Evolutionary conservation across 2,113 vertebrate genomes (phyloP).

Genomic region (Carassius auratus): DNA sequence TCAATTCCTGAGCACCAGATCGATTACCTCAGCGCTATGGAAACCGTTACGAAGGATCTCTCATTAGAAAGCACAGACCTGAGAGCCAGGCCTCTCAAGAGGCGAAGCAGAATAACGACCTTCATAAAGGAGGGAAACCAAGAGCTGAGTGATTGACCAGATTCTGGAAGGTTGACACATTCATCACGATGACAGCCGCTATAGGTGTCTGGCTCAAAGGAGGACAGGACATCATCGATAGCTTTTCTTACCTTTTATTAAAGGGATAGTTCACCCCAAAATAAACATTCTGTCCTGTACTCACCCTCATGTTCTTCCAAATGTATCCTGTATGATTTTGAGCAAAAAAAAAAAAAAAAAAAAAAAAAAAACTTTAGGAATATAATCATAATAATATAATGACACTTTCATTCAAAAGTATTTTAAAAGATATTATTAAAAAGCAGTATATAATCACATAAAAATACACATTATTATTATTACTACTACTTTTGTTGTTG

Average conservation of each 20-base stretch:
- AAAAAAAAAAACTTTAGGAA: no score
- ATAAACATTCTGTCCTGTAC: not conserved
- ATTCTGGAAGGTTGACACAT: conserved; percentile 5
- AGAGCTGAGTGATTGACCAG: conserved; percentile 32
- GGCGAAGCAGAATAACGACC: conserved; percentile 10
- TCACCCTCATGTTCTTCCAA: not conserved
- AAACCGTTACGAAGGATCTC: conserved; percentile 31
- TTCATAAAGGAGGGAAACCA: conserved; percentile 22
- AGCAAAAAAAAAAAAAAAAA: no score
- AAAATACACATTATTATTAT: not conserved
- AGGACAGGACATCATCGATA: not conserved
- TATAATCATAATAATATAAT: no score
- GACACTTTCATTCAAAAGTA: no score
- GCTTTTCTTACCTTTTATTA: not conserved
- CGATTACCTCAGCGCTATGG: conserved; percentile 22
- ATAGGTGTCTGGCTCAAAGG: not conserved
- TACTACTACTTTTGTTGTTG: no score
- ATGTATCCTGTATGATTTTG: not conserved
- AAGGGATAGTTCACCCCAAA: no score
- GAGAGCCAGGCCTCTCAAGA: conserved; percentile 23
- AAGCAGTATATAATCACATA: no score
- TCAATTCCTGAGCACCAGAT: conserved; percentile 18
- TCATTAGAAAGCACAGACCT: conserved; percentile 13
- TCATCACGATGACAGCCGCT: conserved; percentile 18
- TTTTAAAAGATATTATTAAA: no score